Conservation (phyloP, 2,888 invertebrate genomes). For the Anthrax anthrax region DNA sequence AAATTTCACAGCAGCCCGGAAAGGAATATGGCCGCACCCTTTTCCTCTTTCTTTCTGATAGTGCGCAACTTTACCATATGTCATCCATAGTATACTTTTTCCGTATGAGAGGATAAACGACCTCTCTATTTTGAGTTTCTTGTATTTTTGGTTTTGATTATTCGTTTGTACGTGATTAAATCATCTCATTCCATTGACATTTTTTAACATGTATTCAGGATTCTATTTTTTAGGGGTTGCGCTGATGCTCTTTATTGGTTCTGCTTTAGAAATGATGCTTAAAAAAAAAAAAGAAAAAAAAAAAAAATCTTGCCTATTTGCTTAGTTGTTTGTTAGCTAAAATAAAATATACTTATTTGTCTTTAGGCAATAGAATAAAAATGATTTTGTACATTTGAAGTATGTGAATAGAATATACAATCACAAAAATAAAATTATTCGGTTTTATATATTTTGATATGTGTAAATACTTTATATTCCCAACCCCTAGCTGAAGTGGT, state of each 20-base stretch:
- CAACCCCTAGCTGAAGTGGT: not conserved
- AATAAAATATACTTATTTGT: not conserved
- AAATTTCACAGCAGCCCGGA: slow-evolving; percentile 1
- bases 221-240: not conserved
- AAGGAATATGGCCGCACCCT: slow-evolving; percentile 6
- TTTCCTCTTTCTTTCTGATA: not conserved
- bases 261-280: not conserved
- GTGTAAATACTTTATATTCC: not conserved
- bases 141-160: too few species aligned
- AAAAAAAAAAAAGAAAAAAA: too few species aligned
- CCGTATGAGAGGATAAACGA: not conserved
- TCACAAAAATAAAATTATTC: not conserved
- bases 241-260: slow-evolving; percentile 4
- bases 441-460: not conserved
- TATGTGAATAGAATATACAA: not conserved
- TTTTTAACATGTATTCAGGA: not conserved
- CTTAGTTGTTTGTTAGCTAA: not conserved
- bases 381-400: not conserved
- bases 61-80: slow-evolving; percentile 2
- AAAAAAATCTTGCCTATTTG: too few species aligned
- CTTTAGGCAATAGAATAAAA: not conserved
- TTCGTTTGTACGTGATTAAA: not conserved
- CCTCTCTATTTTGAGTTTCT: not conserved
- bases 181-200: slow-evolving; percentile 2
- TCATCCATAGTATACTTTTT: not conserved